phyloP scores from a whole-genome alignment of 2,888 invertebrate species.

The Leptopilina myrica region DNA sequence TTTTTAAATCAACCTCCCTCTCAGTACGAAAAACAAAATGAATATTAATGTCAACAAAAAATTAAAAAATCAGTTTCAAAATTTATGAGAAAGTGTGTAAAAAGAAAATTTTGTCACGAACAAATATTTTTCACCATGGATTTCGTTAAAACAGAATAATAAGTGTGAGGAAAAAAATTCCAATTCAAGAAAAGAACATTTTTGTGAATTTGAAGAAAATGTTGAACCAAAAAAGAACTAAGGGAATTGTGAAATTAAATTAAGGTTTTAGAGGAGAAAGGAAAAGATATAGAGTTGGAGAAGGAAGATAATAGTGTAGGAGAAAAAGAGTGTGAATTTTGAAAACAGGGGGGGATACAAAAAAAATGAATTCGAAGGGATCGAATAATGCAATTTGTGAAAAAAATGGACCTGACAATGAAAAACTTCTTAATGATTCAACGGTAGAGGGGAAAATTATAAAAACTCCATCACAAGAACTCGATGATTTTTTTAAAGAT shows the following conservation, averaged over 20 bases:
- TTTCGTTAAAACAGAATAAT: too few relatives aligned
- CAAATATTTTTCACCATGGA: too few relatives aligned
- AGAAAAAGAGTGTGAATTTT: too few relatives aligned
- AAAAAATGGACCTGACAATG: slow-evolving; percentile 71
- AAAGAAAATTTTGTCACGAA: too few relatives aligned
- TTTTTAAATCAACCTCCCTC: too few relatives aligned
- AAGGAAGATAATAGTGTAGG: not conserved
- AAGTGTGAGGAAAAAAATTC: not conserved
- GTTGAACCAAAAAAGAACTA: slow-evolving; percentile 39
- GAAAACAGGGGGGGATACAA: slow-evolving; percentile 34
- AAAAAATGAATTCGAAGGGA: slow-evolving; percentile 63
- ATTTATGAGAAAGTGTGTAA: too few relatives aligned
- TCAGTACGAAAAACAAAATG: too few relatives aligned
- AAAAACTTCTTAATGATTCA: slow-evolving; percentile 67
- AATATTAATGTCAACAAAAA: too few relatives aligned
- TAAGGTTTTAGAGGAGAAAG: slow-evolving; percentile 32
- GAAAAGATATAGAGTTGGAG: not conserved
- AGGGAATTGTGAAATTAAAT: not conserved
- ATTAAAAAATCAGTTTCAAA: too few relatives aligned
- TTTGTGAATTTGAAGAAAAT: slow-evolving; percentile 38
- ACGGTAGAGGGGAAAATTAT: slow-evolving; percentile 62
- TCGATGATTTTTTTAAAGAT: slow-evolving; percentile 77
- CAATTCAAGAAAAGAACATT: not conserved
- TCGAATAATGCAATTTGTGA: slow-evolving; percentile 64
- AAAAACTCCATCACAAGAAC: slow-evolving; percentile 62